Base-by-base conservation (phyloP, 2,888 invertebrate species). In the Dolichopus griseipennis region DNA sequence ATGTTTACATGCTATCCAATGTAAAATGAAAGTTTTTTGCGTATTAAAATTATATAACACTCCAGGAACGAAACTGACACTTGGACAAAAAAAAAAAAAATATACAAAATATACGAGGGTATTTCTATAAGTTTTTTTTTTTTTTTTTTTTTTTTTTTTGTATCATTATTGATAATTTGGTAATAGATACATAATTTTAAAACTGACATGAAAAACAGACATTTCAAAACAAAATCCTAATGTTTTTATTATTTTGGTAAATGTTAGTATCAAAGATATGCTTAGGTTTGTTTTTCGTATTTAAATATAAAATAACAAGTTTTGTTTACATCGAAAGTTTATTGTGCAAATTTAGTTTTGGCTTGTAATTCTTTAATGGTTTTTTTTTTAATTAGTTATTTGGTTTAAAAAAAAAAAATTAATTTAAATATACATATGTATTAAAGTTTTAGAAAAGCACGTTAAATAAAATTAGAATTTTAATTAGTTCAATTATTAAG, bases 41-140 rank as follows among this genome's bases (percentile, higher is more conserved):
- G 52, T 52, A 52, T 52, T 52, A 52, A 52, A 52, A 52, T 52
- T 52, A 52, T 52, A 52, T 52, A 52, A 52, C 52, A 52, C 52
- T 52, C 52, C 52, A 52, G 52, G 52, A 52, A 52, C 52, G 52
- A 52, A 52, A 52, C 18, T 52, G 52, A 52, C 52, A 52, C 52
- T 52, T 52, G 52, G 52, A 52, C 52, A 52, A 52, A 52, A 52
- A 52, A 52, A 52, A 52, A 15, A 43, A 43, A 37, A 43, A 43
- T 10, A 52, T 52, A 52, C 52, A 52, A 52, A 52, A 18, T 52
- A 52, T 52, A 52, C 52, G 52, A 52, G 52, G 52, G 52, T 52
- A 52, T 52, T 52, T 18, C 52, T 12, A 52, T 18, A 52, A 52
- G 18, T 52, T 52, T 18, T 52, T 27, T 27, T 27, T 27, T 27